Base-by-base conservation (phyloP, 2,113 vertebrate species). In the Hipposideros armiger region DNA sequence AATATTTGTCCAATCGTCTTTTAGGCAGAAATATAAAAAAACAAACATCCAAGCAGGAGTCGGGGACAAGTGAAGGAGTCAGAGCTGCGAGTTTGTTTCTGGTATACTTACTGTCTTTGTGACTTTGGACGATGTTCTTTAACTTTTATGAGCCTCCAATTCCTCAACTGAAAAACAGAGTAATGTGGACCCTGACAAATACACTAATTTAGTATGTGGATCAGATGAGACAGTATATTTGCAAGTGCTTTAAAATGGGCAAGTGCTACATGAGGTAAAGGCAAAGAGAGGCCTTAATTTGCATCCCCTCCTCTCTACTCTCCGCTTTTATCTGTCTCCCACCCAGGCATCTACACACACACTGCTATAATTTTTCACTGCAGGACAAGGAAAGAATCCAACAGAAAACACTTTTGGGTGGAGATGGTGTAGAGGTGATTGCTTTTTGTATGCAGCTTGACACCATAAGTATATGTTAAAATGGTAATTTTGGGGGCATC, bases 61-160 rank as follows among this genome's bases (percentile, higher is more conserved):
- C 3, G 22, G 77, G 32, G 8, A 14, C 52, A 47, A 73, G 42
- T 3, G 22, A 90, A 92, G 24, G 47, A 47, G 11, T 85, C 50
- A 54, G 85, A 84, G 24, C 52, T 81, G 66, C 80, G 28, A 74
- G 30, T 7, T 69, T 62, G 7, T 89, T 85, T 95, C 77, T 78
- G 62, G 28, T 50, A 5, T 22, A 32, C 54, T 96, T 73, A 66
- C 45, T 96, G 58, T 66, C n/a, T 87, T 16, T 67, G 56, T 87
- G 69, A 87, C 69, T 90, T 93, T 60, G 45, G 77, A 42, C 24
- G 42, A 42, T 84, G 78, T 82, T 83, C 58, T 90, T 95, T 73
- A 93, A 82, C n/a, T 91, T 95, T 91, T 64, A 90, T 26, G 20
- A 89, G 60, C 32, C 7, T 90, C 42, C 30, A 52, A 95, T 96